A percentile compares a stretch with the other conserved stretches of the same genome.
Evolutionary conservation across 2,113 vertebrate species (phyloP).

Genomic region (Siphamia tubifer): DNA sequence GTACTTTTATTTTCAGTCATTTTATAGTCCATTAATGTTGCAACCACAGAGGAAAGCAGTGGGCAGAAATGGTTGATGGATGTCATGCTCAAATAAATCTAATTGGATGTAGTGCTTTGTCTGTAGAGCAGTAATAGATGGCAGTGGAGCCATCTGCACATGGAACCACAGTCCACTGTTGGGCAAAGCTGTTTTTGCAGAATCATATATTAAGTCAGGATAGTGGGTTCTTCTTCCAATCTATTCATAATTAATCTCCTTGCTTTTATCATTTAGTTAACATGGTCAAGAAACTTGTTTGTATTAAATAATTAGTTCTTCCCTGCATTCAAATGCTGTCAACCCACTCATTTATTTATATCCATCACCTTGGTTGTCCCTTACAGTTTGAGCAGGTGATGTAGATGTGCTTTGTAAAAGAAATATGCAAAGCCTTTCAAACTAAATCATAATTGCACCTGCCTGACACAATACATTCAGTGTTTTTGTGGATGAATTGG

Average conservation of each 20-base stretch:
- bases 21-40: conserved; percentile 21
- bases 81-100: conserved; percentile 51
- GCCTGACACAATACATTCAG: neutral
- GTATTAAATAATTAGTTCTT: neutral
- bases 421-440: no score
- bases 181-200: neutral
- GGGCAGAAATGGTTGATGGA: conserved; percentile 33
- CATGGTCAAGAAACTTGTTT: no score
- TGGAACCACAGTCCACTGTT: conserved; percentile 1
- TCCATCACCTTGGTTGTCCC: no score
- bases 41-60: neutral
- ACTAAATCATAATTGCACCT: no score
- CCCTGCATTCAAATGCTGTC: no score
- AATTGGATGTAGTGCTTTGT: conserved; percentile 45
- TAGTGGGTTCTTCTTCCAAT: neutral
- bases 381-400: no score
- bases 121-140: conserved; percentile 32
- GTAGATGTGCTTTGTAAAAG: no score
- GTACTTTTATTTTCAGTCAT: neutral
- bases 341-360: no score
- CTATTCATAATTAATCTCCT: neutral
- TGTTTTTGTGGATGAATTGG: neutral
- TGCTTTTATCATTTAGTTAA: neutral
- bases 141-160: conserved; percentile 15
- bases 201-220: neutral